Evolutionary conservation across 2,797 vertebrate species (phyloP).

Genomic region (Smutsia temminckii): DNA sequence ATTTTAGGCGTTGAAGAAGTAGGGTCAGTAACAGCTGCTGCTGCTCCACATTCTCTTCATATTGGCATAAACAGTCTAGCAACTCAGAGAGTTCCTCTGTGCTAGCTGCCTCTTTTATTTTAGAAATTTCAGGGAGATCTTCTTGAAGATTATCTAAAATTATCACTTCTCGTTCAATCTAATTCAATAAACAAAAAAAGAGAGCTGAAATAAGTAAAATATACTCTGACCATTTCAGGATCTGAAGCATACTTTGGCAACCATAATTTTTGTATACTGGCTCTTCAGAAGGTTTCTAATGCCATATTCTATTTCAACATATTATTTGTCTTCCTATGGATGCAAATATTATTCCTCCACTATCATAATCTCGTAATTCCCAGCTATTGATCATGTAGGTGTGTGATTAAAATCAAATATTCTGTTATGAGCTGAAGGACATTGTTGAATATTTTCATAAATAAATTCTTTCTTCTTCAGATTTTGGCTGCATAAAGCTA

Average conservation of each 20-base stretch:
- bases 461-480: neutral
- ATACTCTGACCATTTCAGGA: neutral
- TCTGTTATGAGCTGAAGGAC: neutral
- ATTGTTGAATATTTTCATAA: neutral
- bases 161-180: slow-evolving; percentile 91
- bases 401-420: neutral
- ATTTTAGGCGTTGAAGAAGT: slow-evolving; percentile 87
- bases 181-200: slow-evolving; percentile 58
- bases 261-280: neutral
- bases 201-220: slow-evolving; percentile 27
- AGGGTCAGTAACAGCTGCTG: slow-evolving; percentile 90
- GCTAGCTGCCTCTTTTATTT: slow-evolving; percentile 80
- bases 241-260: neutral
- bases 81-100: slow-evolving; percentile 89
- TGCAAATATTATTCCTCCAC: neutral
- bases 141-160: slow-evolving; percentile 91
- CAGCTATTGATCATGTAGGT: neutral
- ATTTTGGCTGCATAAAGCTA: neutral
- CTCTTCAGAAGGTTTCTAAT: neutral
- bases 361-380: neutral
- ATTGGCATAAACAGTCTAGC: slow-evolving; percentile 85
- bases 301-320: neutral
- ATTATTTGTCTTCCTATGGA: neutral
- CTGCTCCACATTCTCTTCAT: slow-evolving; percentile 89
- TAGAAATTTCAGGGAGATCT: slow-evolving; percentile 87